phyloP scores from a whole-genome alignment of 2,888 invertebrate genomes.

The Ceraclea dissimilis region DNA sequence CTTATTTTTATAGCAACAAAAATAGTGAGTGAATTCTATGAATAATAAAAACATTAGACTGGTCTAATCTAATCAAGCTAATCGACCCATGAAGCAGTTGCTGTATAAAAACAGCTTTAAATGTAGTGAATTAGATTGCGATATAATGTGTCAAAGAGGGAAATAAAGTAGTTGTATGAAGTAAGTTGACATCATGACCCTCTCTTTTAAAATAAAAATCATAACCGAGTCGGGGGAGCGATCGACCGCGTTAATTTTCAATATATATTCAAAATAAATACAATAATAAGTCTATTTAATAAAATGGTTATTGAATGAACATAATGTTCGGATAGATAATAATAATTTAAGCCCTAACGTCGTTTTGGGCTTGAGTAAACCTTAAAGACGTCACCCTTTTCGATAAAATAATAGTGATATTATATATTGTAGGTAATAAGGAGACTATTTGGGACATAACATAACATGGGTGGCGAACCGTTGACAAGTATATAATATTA shows the following conservation, averaged over 20 bases:
- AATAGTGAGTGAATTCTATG: too few relatives aligned
- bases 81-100: not conserved
- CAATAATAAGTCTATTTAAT: not conserved
- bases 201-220: too few relatives aligned
- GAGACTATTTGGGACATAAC: too few relatives aligned
- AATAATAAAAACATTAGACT: too few relatives aligned
- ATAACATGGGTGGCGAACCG: too few relatives aligned
- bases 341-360: not conserved
- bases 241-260: not conserved
- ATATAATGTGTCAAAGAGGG: not conserved
- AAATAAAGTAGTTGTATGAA: too few relatives aligned
- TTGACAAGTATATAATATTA: too few relatives aligned
- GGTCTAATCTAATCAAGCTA: not conserved
- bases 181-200: too few relatives aligned
- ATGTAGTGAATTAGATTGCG: not conserved
- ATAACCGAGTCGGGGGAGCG: not conserved
- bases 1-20: too few relatives aligned
- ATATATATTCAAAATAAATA: slow-evolving; percentile 1
- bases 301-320: not conserved
- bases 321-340: not conserved
- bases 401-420: too few relatives aligned
- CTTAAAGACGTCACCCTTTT: too few relatives aligned
- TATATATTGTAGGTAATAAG: too few relatives aligned
- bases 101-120: not conserved
- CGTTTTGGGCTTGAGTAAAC: not conserved